These are phyloP conservation scores for Dendrolimus houi DNA, from an alignment of 2,888 invertebrate species.

Conservation along the genomic window DNA sequence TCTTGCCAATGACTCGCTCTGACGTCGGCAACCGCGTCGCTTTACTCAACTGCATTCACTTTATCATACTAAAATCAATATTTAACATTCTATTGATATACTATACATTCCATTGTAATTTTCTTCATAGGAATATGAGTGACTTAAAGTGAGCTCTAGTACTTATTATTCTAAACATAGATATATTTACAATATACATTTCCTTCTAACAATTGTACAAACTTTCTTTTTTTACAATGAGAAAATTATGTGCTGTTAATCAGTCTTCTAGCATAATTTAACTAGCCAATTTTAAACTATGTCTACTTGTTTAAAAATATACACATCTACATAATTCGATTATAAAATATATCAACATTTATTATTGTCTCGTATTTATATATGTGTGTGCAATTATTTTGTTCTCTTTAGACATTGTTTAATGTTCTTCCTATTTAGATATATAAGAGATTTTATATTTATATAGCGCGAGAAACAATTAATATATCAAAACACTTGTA, in stretches of 20 bases:
- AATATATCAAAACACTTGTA: conserved; percentile 37
- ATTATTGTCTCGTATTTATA: conserved; percentile 43
- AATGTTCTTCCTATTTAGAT: conserved; percentile 67
- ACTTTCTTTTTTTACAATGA: conserved; percentile 17
- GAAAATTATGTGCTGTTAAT: conserved; percentile 27
- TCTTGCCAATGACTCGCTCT: conserved; percentile 19
- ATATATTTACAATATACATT: conserved; percentile 14
- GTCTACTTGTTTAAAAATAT: conserved; percentile 8
- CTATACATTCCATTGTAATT: conserved; percentile 57
- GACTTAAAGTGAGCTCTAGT: conserved; percentile 73
- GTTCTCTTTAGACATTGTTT: conserved; percentile 56
- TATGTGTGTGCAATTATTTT: conserved; percentile 66
- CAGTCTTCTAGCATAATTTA: conserved; percentile 27
- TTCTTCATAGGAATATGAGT: conserved; percentile 46
- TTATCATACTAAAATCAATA: conserved; percentile 8
- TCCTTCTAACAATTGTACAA: conserved; percentile 11
- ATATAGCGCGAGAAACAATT: conserved; percentile 49
- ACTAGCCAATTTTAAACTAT: conserved; percentile 11
- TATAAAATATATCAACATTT: conserved; percentile 9
- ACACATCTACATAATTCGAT: conserved; percentile 11
- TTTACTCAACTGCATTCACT: conserved; percentile 1
- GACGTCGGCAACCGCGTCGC: background rate
- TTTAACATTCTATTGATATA: conserved; percentile 39
- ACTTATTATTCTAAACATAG: conserved; percentile 46
- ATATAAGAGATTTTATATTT: conserved; percentile 63